A percentile compares a stretch with the other conserved stretches of the same genome.
phyloP scores from a whole-genome alignment of 1,140 invertebrate genomes.

The Caenorhabditis brenneri region DNA sequence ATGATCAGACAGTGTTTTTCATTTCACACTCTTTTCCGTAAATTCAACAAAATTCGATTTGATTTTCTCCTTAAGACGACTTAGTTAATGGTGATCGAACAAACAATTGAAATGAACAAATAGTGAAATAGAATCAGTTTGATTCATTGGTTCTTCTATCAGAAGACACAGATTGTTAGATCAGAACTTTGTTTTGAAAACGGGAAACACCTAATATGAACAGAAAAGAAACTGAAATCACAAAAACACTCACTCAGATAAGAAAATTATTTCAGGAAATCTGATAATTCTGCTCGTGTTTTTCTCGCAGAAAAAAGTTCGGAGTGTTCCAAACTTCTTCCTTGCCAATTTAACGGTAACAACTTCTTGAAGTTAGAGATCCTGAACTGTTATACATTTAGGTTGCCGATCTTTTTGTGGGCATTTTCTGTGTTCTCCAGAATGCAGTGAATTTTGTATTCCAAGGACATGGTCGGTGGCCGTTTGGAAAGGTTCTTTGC shows the following conservation, averaged over 20 bases:
- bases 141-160: not conserved
- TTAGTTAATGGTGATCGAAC: not conserved
- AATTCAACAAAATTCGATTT: not conserved
- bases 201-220: no score
- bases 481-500: slow-evolving; percentile 64
- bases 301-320: slow-evolving; percentile 78
- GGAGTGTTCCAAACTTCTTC: slow-evolving; percentile 85
- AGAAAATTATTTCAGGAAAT: slow-evolving; percentile 76
- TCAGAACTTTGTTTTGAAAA: not conserved
- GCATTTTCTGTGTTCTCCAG: slow-evolving; percentile 84
- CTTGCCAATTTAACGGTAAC: slow-evolving; percentile 69
- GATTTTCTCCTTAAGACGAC: slow-evolving; percentile 13
- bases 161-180: not conserved
- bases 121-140: not conserved
- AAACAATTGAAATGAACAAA: not conserved
- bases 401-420: slow-evolving; percentile 83
- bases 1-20: not conserved
- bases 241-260: not conserved
- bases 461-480: slow-evolving; percentile 63
- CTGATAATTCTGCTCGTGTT: slow-evolving; percentile 83
- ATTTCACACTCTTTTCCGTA: not conserved
- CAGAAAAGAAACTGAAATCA: no score
- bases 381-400: slow-evolving; percentile 83
- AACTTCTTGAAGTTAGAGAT: not conserved
- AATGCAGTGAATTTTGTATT: slow-evolving; percentile 75